phyloP scores from a whole-genome alignment of 2,113 vertebrate genomes.

The Indicator maculatus region DNA sequence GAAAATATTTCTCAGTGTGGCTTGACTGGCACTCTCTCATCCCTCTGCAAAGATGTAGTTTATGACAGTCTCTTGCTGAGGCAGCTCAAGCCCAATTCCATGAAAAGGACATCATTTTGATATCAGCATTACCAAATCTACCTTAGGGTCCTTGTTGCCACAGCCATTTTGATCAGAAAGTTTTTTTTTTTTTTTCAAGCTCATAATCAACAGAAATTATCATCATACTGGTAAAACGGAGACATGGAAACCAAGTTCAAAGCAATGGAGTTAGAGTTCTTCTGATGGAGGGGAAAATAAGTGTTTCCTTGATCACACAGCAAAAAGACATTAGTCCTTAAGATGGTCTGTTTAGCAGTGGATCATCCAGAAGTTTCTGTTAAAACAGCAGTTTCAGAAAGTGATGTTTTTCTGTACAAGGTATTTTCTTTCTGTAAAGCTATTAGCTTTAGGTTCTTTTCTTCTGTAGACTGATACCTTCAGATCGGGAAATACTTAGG shows the following conservation, averaged over 20 bases:
- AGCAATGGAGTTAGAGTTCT: not conserved
- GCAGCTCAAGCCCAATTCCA: slow-evolving; percentile 4
- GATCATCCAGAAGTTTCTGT: not conserved
- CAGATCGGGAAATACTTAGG: not conserved
- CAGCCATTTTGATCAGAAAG: slow-evolving; percentile 45
- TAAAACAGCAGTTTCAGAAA: not conserved
- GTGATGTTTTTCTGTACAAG: not conserved
- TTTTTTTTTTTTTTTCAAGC: not conserved
- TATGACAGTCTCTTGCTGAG: slow-evolving; percentile 38
- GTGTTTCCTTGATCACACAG: not conserved
- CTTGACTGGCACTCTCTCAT: slow-evolving; percentile 12
- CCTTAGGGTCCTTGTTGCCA: slow-evolving; percentile 31
- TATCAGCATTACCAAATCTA: slow-evolving; percentile 10
- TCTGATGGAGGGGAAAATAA: not conserved
- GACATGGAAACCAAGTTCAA: slow-evolving; percentile 19
- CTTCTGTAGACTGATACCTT: not conserved
- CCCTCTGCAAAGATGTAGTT: slow-evolving; percentile 12
- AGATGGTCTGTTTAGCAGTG: not conserved
- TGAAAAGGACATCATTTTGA: slow-evolving; percentile 41
- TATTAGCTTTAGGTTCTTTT: not conserved
- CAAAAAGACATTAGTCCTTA: not conserved
- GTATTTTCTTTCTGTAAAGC: not conserved
- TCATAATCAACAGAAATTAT: slow-evolving; percentile 30
- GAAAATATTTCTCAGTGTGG: slow-evolving; percentile 2
- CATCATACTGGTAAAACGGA: not conserved